phyloP scores from a whole-genome alignment of 2,888 invertebrate genomes.

The Neocrepidodera transversa region DNA sequence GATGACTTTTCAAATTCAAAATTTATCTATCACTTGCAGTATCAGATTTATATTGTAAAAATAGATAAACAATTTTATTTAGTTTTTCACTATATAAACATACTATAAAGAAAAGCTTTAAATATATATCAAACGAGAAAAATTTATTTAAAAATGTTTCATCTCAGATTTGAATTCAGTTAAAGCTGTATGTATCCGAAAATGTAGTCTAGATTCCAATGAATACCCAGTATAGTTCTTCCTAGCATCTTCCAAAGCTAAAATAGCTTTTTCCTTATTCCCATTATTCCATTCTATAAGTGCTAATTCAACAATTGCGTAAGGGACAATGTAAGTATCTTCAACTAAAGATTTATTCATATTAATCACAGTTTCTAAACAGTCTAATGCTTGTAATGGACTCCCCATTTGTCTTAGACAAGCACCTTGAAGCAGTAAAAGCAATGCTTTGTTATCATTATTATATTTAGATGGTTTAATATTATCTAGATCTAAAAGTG shows the following conservation, averaged over 20 bases:
- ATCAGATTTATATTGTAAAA: too few relatives aligned
- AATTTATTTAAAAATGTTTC: conserved; percentile 36
- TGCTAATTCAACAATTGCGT: conserved; percentile 85
- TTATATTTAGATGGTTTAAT: conserved; percentile 63
- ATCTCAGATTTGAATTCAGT: conserved; percentile 59
- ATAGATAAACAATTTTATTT: too few relatives aligned
- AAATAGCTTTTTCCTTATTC: conserved; percentile 70
- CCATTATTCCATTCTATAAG: conserved; percentile 77
- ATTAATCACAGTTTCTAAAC: conserved; percentile 68
- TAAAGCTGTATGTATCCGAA: conserved; percentile 83
- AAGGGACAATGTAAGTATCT: conserved; percentile 85
- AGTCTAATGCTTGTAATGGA: conserved; percentile 79
- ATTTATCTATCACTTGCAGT: too few relatives aligned
- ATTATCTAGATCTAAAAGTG: conserved; percentile 53
- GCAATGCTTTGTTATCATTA: conserved; percentile 77
- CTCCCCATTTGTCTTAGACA: conserved; percentile 81
- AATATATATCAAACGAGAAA: too few relatives aligned
- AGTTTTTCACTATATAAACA: too few relatives aligned
- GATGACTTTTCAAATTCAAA: too few relatives aligned
- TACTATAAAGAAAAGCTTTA: too few relatives aligned
- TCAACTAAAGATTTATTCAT: conserved; percentile 77
- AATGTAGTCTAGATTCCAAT: conserved; percentile 87
- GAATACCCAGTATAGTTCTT: conserved; percentile 88
- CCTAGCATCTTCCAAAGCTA: conserved; percentile 81
- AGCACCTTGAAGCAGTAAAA: conserved; percentile 82